Evolutionary conservation across 2,797 vertebrate genomes (phyloP).

Genomic region (Anguilla anguilla): DNA sequence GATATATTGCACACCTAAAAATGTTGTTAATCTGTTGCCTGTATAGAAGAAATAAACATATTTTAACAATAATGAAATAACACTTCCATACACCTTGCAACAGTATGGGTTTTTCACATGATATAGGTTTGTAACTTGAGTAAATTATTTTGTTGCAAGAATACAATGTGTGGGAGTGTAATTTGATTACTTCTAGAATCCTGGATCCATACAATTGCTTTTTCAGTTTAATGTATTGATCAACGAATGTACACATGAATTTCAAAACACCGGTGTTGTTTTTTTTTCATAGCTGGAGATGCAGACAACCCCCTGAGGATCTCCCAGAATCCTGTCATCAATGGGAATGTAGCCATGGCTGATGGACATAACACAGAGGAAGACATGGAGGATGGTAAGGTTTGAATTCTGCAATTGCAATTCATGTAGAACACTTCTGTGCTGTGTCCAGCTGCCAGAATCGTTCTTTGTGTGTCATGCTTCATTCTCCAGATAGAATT

Average conservation of each 20-base stretch:
- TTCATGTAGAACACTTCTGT: background rate
- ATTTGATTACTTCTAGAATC: background rate
- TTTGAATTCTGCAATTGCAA: background rate
- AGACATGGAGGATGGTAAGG: conserved; percentile 98
- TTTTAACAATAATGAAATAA: too few relatives aligned
- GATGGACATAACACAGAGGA: conserved; percentile 97
- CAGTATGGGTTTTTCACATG: too few relatives aligned
- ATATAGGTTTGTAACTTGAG: too few relatives aligned
- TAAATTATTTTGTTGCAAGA: too few relatives aligned
- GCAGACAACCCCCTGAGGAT: conserved; percentile 98
- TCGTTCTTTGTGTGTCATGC: background rate
- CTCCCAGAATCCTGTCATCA: conserved; percentile 95
- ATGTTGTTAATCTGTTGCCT: too few relatives aligned
- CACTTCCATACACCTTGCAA: too few relatives aligned
- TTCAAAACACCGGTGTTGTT: background rate
- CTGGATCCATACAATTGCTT: background rate
- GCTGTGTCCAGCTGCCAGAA: background rate
- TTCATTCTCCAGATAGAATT: background rate
- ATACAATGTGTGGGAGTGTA: too few relatives aligned
- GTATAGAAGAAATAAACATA: too few relatives aligned
- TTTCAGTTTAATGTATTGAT: background rate
- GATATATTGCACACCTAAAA: too few relatives aligned
- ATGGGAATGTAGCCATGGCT: conserved; percentile 95
- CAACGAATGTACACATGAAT: background rate
- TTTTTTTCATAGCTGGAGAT: conserved; percentile 83